phyloP scores from a whole-genome alignment of 2,797 vertebrate species.

The Leptatherina wallacei region DNA sequence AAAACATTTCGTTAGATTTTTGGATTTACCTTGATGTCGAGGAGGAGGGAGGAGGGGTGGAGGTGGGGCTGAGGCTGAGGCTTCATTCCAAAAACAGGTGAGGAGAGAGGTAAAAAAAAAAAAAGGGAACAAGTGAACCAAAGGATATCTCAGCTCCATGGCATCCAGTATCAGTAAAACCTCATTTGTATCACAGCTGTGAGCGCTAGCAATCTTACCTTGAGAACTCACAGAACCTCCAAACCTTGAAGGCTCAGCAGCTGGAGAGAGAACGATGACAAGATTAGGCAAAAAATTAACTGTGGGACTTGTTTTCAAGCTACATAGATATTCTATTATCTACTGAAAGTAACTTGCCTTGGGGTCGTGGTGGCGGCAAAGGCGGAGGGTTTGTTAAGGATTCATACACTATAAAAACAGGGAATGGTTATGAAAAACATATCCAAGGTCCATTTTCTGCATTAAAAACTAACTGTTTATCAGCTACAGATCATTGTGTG shows the following conservation, averaged over 20 bases:
- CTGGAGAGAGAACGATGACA: slow-evolving; percentile 3
- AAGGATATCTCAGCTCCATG: neutral
- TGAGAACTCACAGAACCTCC: slow-evolving; percentile 7
- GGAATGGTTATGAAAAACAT: neutral
- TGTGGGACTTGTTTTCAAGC: neutral
- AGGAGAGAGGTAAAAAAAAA: neutral
- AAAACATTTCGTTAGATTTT: neutral
- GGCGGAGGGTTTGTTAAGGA: slow-evolving; percentile 29
- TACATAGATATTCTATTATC: neutral
- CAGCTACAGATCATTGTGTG: neutral
- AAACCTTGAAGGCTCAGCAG: neutral
- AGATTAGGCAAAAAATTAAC: neutral
- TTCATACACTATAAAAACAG: slow-evolving; percentile 49
- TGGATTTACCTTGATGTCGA: slow-evolving; percentile 50
- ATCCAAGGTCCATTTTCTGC: neutral
- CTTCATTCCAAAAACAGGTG: slow-evolving; percentile 41
- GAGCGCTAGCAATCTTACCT: slow-evolving; percentile 46
- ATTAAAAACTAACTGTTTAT: neutral
- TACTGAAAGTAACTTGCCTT: slow-evolving; percentile 35
- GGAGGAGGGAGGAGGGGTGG: slow-evolving; percentile 26
- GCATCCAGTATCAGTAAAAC: neutral
- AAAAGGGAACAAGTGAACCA: neutral
- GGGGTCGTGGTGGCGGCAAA: slow-evolving; percentile 30
- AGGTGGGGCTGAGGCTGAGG: slow-evolving; percentile 56
- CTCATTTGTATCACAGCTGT: neutral